Percentiles rank a stretch among this genome's conserved stretches.
These are phyloP conservation scores for Conus ventricosus DNA, from an alignment of 1,140 invertebrate genomes.

Conservation along the genomic window DNA sequence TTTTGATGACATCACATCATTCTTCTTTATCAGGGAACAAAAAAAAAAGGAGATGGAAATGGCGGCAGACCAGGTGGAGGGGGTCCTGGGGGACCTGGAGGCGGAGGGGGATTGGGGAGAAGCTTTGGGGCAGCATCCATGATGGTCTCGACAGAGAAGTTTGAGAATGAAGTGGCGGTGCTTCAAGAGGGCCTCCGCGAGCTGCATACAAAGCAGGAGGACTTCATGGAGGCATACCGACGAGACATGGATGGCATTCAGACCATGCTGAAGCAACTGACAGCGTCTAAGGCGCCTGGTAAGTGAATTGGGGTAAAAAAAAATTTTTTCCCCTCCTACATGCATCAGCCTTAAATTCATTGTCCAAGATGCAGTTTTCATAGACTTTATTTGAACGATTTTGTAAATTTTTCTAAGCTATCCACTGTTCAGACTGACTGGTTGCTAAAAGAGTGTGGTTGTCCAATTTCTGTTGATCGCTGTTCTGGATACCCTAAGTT, in stretches of 20 bases:
- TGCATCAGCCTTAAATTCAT: not conserved
- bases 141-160: conserved; percentile 53
- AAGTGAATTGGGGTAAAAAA: not conserved
- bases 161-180: conserved; percentile 57
- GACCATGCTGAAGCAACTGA: conserved; percentile 44
- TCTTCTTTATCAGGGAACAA: not conserved
- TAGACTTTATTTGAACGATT: no score
- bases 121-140: not conserved
- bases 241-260: conserved; percentile 52
- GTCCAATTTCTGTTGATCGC: no score
- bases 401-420: no score
- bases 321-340: no score
- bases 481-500: no score
- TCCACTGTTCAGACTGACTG: no score
- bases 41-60: not conserved
- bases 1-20: not conserved
- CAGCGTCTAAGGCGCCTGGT: not conserved
- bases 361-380: no score
- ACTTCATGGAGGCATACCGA: conserved; percentile 46
- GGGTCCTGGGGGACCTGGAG: conserved; percentile 29
- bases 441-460: no score
- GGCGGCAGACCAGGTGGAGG: conserved; percentile 19
- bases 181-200: conserved; percentile 48
- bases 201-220: conserved; percentile 43
- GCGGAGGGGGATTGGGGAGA: conserved; percentile 6